Evolutionary conservation across 2,888 invertebrate species (phyloP).

Genomic region (Melieria omissa): DNA sequence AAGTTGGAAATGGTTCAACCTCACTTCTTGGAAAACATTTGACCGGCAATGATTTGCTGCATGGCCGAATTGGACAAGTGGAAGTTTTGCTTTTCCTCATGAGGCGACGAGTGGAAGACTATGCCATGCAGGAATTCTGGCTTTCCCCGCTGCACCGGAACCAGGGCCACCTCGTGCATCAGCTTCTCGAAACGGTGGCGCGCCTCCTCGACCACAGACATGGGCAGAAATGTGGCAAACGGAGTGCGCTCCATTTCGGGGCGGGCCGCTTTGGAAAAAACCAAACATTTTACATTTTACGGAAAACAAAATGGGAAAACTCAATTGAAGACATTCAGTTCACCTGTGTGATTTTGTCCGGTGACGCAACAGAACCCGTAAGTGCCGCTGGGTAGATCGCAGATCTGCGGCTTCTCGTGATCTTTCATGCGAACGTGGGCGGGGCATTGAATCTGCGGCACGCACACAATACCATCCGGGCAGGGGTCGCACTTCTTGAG

Average conservation of each 20-base stretch:
- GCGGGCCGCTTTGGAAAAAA: conserved; percentile 26
- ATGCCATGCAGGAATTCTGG: conserved; percentile 64
- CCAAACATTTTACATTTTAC: not conserved
- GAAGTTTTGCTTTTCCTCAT: conserved; percentile 65
- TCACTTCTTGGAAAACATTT: conserved; percentile 68
- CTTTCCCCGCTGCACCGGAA: conserved; percentile 60
- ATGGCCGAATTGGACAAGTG: conserved; percentile 67
- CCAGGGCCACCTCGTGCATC: conserved; percentile 59
- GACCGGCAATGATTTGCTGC: conserved; percentile 69
- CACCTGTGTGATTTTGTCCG: conserved; percentile 71
- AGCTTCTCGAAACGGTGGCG: conserved; percentile 63
- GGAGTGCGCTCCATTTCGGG: conserved; percentile 41
- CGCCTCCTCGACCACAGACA: conserved; percentile 56
- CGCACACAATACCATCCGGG: conserved; percentile 69
- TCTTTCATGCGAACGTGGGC: conserved; percentile 69
- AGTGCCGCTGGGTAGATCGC: conserved; percentile 68
- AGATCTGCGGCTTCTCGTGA: conserved; percentile 67
- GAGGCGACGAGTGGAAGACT: conserved; percentile 60
- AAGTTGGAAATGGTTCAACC: not conserved
- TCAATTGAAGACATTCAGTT: not conserved
- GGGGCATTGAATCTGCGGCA: conserved; percentile 75
- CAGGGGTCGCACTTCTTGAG: conserved; percentile 64
- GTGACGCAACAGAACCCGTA: conserved; percentile 74
- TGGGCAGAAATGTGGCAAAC: conserved; percentile 44
- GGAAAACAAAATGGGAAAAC: not conserved